Conservation (phyloP, 2,888 invertebrate species). For the Chesias legatella region DNA sequence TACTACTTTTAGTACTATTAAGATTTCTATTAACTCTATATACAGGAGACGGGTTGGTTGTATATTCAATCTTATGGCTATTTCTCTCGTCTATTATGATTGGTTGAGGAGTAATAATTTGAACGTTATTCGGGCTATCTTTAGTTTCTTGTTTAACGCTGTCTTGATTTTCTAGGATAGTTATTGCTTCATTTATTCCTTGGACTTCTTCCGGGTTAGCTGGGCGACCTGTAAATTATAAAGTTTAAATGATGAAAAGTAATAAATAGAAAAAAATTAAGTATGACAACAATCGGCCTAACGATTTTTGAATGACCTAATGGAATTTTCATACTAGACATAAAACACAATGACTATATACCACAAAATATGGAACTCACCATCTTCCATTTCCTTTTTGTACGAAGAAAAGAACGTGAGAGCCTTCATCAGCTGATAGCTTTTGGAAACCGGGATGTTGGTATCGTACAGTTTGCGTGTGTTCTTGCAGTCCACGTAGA, state of each 20-base stretch:
- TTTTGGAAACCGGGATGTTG: slow-evolving; percentile 94
- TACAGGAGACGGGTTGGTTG: slow-evolving; percentile 53
- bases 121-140: slow-evolving; percentile 37
- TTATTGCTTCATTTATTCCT: slow-evolving; percentile 69
- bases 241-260: slow-evolving; percentile 2
- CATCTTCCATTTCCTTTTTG: slow-evolving; percentile 82
- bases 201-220: slow-evolving; percentile 62
- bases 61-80: slow-evolving; percentile 40
- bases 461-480: slow-evolving; percentile 91
- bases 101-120: slow-evolving; percentile 60
- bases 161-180: slow-evolving; percentile 65
- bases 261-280: too few relatives aligned
- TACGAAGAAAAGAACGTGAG: slow-evolving; percentile 93
- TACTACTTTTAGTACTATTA: slow-evolving; percentile 37
- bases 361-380: slow-evolving; percentile 34
- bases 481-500: slow-evolving; percentile 93
- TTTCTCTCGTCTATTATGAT: slow-evolving; percentile 58
- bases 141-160: slow-evolving; percentile 31
- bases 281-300: too few relatives aligned
- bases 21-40: slow-evolving; percentile 62
- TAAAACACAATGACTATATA: too few relatives aligned
- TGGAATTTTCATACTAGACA: too few relatives aligned
- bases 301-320: too few relatives aligned
- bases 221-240: slow-evolving; percentile 46
- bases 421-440: slow-evolving; percentile 94